These are phyloP conservation scores for Grallaria varia DNA, from an alignment of 2,113 vertebrate species.

Conservation along the genomic window DNA sequence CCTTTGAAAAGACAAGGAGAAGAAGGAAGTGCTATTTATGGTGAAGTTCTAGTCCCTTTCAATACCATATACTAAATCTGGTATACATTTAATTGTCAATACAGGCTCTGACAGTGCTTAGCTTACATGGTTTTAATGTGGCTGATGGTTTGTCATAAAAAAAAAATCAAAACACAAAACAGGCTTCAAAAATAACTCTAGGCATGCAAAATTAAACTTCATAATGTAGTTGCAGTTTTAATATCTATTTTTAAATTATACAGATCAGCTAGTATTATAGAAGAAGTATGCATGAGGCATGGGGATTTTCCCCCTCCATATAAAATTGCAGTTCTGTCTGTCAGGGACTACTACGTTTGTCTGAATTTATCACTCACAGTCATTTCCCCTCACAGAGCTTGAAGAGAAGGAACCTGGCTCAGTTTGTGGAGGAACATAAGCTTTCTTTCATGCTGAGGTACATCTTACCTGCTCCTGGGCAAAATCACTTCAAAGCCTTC, in stretches of 20 bases:
- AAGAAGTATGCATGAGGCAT: neutral
- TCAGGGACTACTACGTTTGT: neutral
- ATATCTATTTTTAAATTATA: neutral
- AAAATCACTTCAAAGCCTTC: slow-evolving; percentile 26
- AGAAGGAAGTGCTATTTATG: neutral
- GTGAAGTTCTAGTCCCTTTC: neutral
- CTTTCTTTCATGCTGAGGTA: neutral
- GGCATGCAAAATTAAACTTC: neutral
- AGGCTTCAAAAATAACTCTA: neutral
- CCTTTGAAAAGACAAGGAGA: neutral
- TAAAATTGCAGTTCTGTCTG: neutral
- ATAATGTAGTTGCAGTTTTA: neutral
- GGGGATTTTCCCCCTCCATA: neutral
- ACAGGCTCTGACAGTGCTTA: neutral
- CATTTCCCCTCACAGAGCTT: neutral
- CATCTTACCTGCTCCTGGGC: neutral
- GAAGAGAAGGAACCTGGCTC: neutral
- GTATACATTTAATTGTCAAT: neutral
- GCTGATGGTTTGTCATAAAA: neutral
- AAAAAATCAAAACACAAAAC: neutral
- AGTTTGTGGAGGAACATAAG: neutral
- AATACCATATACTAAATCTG: neutral
- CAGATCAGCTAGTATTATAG: neutral
- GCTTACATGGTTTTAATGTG: neutral
- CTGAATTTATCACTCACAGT: neutral